A percentile compares a stretch with the other conserved stretches of the same genome.
Conservation (phyloP, 2,888 invertebrate genomes). For the Myopa tessellatipennis region DNA sequence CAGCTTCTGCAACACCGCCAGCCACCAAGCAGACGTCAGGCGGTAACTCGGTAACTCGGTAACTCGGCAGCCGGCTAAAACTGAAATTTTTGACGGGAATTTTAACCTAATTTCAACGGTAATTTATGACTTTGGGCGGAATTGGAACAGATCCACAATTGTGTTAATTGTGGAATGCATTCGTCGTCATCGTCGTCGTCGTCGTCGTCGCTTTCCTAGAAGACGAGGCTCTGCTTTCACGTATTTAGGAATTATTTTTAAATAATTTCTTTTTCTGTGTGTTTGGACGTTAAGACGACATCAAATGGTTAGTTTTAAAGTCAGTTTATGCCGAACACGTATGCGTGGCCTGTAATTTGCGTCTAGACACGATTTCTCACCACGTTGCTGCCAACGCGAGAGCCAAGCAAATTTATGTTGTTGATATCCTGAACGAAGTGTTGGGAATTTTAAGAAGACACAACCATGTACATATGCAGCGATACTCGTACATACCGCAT, state of each 20-base stretch:
- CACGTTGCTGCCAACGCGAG: background rate
- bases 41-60: too few relatives aligned
- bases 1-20: too few relatives aligned
- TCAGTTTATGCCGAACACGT: background rate
- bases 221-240: background rate
- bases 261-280: background rate
- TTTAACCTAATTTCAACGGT: background rate
- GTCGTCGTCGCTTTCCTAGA: background rate
- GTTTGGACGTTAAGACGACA: background rate
- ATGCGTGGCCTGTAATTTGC: background rate
- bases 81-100: background rate
- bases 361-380: slow-evolving; percentile 6
- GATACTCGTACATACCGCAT: too few relatives aligned
- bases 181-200: background rate
- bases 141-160: background rate
- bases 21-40: too few relatives aligned
- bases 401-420: background rate
- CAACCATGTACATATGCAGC: too few relatives aligned
- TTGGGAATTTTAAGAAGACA: background rate
- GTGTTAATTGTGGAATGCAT: background rate
- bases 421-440: background rate
- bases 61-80: background rate
- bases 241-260: too few relatives aligned
- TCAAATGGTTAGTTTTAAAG: too few relatives aligned
- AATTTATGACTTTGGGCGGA: background rate